Evolutionary conservation across 2,797 vertebrate species (phyloP).

Genomic region (Galaxias olidus): DNA sequence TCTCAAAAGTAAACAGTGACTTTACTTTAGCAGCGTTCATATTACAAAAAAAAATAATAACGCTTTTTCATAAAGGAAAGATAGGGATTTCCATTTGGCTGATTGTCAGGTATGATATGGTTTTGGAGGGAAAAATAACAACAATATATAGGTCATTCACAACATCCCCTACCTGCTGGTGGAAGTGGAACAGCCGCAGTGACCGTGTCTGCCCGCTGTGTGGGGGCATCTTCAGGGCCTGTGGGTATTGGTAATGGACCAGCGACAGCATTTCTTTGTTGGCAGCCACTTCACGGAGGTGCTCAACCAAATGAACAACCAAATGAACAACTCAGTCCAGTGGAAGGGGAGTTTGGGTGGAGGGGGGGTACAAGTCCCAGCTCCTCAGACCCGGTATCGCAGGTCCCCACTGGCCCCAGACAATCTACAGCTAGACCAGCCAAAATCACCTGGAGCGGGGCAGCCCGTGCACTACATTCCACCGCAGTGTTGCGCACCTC

Average conservation of each 20-base stretch:
- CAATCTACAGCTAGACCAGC: constrained; percentile 48
- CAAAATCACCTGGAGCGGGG: constrained; percentile 38
- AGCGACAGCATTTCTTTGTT: constrained; percentile 59
- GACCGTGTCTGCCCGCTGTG: constrained; percentile 46
- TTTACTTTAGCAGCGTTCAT: no score
- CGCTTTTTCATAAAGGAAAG: no score
- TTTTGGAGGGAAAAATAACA: constrained; percentile 22
- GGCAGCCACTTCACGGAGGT: constrained; percentile 43
- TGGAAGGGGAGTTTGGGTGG: constrained; percentile 25
- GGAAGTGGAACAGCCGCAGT: constrained; percentile 21
- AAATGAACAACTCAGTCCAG: constrained; percentile 63
- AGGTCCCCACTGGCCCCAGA: constrained; percentile 57
- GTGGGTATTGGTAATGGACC: constrained; percentile 64
- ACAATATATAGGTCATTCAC: constrained; percentile 60
- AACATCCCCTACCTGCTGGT: constrained; percentile 38
- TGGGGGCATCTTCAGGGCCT: constrained; percentile 55
- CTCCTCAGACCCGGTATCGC: constrained; percentile 50
- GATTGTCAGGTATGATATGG: background rate
- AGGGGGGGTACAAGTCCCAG: constrained; percentile 53
- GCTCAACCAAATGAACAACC: constrained; percentile 61
- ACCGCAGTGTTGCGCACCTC: constrained; percentile 26
- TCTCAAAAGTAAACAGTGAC: no score
- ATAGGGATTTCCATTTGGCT: no score
- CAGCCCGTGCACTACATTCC: constrained; percentile 39
- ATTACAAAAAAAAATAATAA: no score